Percentiles rank a stretch among this genome's conserved stretches.
Conservation (phyloP, 2,113 vertebrate genomes). For the Sciurus niger region DNA sequence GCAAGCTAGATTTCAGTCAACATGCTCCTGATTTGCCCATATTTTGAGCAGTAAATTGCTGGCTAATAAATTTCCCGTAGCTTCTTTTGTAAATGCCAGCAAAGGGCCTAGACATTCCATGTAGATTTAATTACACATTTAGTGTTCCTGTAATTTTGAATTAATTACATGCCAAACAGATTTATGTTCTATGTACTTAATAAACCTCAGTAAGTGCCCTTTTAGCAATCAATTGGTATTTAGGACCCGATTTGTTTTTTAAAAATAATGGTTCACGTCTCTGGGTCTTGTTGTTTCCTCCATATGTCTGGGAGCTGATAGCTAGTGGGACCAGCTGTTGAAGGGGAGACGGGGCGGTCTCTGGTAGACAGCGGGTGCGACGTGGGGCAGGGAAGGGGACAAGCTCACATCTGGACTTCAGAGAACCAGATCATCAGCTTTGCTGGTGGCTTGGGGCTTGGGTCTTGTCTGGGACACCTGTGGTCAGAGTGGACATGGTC, state of each 20-base stretch:
- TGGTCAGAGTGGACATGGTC: background rate
- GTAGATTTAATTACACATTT: constrained; percentile 92
- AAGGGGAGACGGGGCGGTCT: background rate
- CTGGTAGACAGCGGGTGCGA: background rate
- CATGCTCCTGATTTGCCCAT: constrained; percentile 88
- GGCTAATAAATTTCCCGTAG: constrained; percentile 90
- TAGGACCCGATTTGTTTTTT: constrained; percentile 88
- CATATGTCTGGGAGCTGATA: constrained; percentile 59
- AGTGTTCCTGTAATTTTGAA: constrained; percentile 92
- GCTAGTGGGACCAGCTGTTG: constrained; percentile 48
- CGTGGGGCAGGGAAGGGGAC: background rate
- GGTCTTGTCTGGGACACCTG: background rate
- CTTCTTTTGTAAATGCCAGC: constrained; percentile 92
- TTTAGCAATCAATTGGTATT: constrained; percentile 91
- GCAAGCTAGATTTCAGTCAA: constrained; percentile 89
- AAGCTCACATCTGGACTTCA: background rate
- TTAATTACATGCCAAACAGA: constrained; percentile 93
- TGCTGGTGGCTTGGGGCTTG: background rate
- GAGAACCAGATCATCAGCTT: background rate
- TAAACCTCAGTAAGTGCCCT: constrained; percentile 91
- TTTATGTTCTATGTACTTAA: constrained; percentile 93
- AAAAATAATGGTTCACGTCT: constrained; percentile 85
- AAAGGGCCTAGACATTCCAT: constrained; percentile 89
- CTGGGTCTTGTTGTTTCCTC: constrained; percentile 64
- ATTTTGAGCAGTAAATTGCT: constrained; percentile 91